Conservation (phyloP, 2,888 invertebrate genomes). For the Alloplasta piceator region DNA sequence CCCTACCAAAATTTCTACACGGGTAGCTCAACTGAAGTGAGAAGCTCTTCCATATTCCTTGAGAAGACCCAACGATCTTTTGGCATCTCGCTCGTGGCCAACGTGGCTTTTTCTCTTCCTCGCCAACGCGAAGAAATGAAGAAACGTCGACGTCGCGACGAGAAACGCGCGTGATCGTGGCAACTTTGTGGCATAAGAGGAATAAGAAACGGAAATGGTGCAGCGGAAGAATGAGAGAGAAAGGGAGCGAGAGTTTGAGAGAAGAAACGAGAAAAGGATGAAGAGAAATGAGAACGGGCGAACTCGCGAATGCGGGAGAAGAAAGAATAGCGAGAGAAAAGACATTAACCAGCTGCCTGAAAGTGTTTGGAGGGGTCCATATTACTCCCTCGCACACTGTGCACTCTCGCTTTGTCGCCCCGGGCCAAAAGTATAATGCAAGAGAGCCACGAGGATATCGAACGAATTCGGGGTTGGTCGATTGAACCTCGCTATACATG, state of each 20-base stretch:
- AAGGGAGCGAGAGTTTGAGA: conserved; percentile 4
- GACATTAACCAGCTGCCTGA: conserved; percentile 59
- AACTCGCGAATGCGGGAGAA: conserved; percentile 28
- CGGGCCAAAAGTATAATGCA: conserved; percentile 32
- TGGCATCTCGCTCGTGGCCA: conserved; percentile 33
- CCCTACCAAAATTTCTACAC: too few species aligned
- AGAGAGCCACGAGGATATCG: conserved; percentile 53
- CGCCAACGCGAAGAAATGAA: too few species aligned
- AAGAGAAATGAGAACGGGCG: conserved; percentile 58
- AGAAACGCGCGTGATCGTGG: conserved; percentile 39
- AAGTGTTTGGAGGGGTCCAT: conserved; percentile 47
- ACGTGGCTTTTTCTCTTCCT: conserved; percentile 54
- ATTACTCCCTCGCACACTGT: conserved; percentile 41
- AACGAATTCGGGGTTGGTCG: conserved; percentile 36
- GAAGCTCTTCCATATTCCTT: too few species aligned
- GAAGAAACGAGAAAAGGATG: conserved; percentile 48
- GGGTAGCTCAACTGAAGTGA: too few species aligned
- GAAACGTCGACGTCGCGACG: conserved; percentile 51
- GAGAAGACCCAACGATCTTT: too few species aligned
- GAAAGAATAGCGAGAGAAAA: conserved; percentile 59
- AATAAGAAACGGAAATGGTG: conserved; percentile 65
- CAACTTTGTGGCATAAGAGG: conserved; percentile 53
- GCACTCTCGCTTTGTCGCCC: conserved; percentile 14
- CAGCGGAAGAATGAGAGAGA: too few species aligned
- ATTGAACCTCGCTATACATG: too few species aligned